A percentile compares a stretch with the other conserved stretches of the same genome.
These are phyloP conservation scores for Polylopha cassiicola DNA, from an alignment of 2,888 invertebrate species.

Conservation along the genomic window DNA sequence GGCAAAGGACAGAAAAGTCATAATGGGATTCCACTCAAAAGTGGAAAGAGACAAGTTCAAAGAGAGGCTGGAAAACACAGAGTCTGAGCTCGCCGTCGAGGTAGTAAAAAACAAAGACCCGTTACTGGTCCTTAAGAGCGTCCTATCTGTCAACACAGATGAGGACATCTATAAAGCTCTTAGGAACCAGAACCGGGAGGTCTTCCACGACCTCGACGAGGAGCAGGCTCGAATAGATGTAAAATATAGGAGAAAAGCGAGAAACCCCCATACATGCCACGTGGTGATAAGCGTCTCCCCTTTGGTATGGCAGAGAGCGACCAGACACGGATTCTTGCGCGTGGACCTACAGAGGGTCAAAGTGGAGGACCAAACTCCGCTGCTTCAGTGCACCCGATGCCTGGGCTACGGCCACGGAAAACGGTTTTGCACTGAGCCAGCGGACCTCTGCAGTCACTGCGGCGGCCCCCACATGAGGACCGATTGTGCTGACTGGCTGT, in stretches of 20 bases:
- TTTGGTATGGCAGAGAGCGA: neutral
- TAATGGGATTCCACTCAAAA: no score
- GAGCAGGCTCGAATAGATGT: neutral
- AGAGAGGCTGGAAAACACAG: no score
- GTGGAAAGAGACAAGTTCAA: no score
- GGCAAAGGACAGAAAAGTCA: no score
- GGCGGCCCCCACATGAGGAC: conserved; percentile 2
- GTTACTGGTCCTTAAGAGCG: conserved; percentile 1
- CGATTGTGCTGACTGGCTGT: neutral
- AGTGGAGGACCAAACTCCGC: conserved; percentile 1
- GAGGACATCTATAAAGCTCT: conserved; percentile 7
- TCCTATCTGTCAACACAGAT: conserved; percentile 2
- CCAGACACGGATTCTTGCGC: neutral
- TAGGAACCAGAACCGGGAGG: neutral
- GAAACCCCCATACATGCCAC: conserved; percentile 8
- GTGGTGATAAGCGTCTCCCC: conserved; percentile 3
- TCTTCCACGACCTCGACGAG: neutral
- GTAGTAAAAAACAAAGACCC: conserved; percentile 10
- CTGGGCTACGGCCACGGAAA: conserved; percentile 7
- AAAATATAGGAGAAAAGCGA: neutral
- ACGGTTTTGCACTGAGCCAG: conserved; percentile 1
- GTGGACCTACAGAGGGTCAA: conserved; percentile 2
- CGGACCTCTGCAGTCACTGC: conserved; percentile 1
- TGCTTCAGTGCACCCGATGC: conserved; percentile 5
- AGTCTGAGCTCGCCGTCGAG: no score